A percentile compares a stretch with the other conserved stretches of the same genome.
phyloP scores from a whole-genome alignment of 2,797 vertebrate genomes.

The Emys orbicularis region DNA sequence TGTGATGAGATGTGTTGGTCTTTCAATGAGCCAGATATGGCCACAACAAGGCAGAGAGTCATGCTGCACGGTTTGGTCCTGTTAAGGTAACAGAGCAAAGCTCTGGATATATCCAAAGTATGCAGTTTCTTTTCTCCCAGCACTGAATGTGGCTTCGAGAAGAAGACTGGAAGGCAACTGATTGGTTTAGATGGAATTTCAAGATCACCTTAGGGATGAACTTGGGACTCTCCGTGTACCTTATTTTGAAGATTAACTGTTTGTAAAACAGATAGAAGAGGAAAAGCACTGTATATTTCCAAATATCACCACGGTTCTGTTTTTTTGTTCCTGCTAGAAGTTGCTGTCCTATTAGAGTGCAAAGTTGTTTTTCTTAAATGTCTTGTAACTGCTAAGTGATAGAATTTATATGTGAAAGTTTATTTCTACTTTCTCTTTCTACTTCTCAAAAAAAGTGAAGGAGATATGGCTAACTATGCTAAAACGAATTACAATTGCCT shows the following conservation, averaged over 20 bases:
- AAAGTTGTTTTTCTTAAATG: not conserved
- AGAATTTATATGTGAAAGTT: not conserved
- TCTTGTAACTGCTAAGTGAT: not conserved
- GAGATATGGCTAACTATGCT: not conserved
- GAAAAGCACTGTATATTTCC: not conserved
- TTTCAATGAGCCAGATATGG: not conserved
- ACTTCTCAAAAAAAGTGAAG: not conserved
- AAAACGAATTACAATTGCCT: not conserved
- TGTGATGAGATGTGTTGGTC: not conserved
- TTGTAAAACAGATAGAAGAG: not conserved
- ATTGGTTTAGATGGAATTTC: not conserved
- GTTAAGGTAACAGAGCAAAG: not conserved
- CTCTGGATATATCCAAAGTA: not conserved
- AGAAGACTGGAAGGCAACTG: not conserved
- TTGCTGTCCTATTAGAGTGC: not conserved
- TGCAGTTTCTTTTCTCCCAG: not conserved
- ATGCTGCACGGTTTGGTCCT: not conserved
- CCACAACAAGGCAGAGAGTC: not conserved
- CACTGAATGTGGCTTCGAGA: not conserved
- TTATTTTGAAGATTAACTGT: conserved; percentile 15
- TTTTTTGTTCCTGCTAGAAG: not conserved
- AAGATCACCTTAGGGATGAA: not conserved
- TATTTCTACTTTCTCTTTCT: not conserved
- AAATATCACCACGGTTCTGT: not conserved
- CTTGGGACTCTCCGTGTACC: not conserved